Evolutionary conservation across 2,113 vertebrate genomes (phyloP).

Genomic region (Aix galericulata): DNA sequence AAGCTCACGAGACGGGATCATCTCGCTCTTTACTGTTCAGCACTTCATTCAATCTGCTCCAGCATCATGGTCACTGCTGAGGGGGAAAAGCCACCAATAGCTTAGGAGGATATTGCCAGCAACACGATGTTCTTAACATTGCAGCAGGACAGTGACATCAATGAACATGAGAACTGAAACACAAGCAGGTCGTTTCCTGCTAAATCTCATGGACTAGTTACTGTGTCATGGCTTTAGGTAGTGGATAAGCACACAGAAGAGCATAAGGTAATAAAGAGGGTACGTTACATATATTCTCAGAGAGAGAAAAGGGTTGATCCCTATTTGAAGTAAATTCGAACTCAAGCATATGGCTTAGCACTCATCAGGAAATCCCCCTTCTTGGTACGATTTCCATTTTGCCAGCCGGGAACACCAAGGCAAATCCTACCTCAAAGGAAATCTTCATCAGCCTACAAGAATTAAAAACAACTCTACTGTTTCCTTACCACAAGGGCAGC

Average conservation of each 20-base stretch:
- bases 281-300: not conserved
- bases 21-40: not conserved
- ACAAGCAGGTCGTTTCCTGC: not conserved
- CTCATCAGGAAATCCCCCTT: not conserved
- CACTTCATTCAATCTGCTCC: not conserved
- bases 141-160: not conserved
- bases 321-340: not conserved
- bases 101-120: not conserved
- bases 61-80: not conserved
- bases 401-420: not conserved
- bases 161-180: not conserved
- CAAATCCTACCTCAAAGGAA: not conserved
- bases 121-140: accelerated
- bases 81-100: not conserved
- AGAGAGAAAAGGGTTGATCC: not conserved
- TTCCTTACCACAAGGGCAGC: not conserved
- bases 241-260: not conserved
- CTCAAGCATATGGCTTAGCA: accelerated
- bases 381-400: not conserved
- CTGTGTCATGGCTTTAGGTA: not conserved
- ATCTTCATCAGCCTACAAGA: not conserved
- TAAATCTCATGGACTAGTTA: not conserved
- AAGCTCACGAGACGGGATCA: not conserved
- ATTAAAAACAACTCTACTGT: not conserved
- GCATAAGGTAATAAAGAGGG: not conserved